A percentile compares a stretch with the other conserved stretches of the same genome.
These are phyloP conservation scores for Nicator chloris DNA, from an alignment of 2,113 vertebrate genomes.

Conservation along the genomic window DNA sequence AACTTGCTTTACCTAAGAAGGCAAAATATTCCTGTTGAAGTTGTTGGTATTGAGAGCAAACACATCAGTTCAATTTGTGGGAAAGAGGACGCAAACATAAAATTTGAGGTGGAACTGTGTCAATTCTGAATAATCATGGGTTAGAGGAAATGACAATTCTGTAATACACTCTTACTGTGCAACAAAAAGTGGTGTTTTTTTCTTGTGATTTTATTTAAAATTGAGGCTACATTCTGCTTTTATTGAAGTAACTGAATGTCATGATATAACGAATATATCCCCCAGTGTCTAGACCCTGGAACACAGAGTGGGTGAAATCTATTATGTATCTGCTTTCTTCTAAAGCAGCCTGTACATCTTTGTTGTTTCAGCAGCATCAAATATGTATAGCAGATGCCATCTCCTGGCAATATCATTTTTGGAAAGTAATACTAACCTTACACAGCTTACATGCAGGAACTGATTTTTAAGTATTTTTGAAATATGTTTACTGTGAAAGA, in stretches of 20 bases:
- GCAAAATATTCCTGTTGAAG: neutral
- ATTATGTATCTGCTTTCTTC: neutral
- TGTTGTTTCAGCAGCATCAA: neutral
- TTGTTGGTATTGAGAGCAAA: neutral
- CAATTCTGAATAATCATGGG: neutral
- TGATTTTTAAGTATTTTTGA: neutral
- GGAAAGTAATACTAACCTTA: neutral
- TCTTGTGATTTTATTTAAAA: neutral
- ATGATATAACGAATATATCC: neutral
- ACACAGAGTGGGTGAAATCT: neutral
- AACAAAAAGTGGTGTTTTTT: neutral
- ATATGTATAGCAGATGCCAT: conserved; percentile 61
- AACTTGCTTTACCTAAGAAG: neutral
- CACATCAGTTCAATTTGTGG: neutral
- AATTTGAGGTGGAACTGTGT: neutral
- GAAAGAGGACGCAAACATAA: neutral
- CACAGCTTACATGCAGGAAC: neutral
- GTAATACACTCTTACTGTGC: neutral
- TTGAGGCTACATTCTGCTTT: neutral
- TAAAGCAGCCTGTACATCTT: neutral
- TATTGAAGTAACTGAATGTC: neutral
- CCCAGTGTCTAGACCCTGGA: neutral
- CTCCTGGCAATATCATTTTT: conserved; percentile 49
- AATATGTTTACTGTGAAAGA: neutral
- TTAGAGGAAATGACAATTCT: neutral